Evolutionary conservation across 2,797 vertebrate genomes (phyloP), one percentile per base, ranked within the genome.

Genomic region (Chiroxiphia lanceolata): DNA sequence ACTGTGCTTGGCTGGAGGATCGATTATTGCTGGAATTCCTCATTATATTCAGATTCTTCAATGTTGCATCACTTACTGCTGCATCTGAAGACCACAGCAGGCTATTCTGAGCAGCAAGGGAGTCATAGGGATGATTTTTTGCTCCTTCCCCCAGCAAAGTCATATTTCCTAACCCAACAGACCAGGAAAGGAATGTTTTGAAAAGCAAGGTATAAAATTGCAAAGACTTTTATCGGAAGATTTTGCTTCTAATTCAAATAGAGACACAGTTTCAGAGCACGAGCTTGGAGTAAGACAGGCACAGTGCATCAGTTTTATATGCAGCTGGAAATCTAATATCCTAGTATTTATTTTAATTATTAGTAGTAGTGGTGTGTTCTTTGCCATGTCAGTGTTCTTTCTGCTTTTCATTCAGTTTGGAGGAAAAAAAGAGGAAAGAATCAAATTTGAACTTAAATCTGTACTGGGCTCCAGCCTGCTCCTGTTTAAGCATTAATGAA

Each of bases 281-380:
- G 11, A 69, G 72, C 45, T 69, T 78, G 27, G 34, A 80, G 20
- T 70, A 33, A 76, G 87, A 47, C 34, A 57, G 45, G 34, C 27
- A n/a, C 5, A 29, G 31, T 83, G 61, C 54, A 51, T 85, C 56
- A 16, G 9, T 72, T 87, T 76, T 45, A 67, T 71, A 29, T 34
- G 80, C 67, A 80, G 38, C 6, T 64, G 57, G 89, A 89, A 65
- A 54, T 64, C 53, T 92, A 93, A 89, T 92, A 72, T 60, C 31
- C 57, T 83, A 38, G 33, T 87, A 68, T 78, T 96, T 94, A 90
- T 82, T 89, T 91, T 75, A 87, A 67, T 69, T 67, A 63, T 82
- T 91, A 78, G 53, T 87, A 40, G 25, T 77, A 54, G 42, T 33
- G 67, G 64, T 77, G 25, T 63, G 36, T 70, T 94, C 13, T 82